phyloP scores from a whole-genome alignment of 2,797 vertebrate genomes.

The Aulostomus chinensis region DNA sequence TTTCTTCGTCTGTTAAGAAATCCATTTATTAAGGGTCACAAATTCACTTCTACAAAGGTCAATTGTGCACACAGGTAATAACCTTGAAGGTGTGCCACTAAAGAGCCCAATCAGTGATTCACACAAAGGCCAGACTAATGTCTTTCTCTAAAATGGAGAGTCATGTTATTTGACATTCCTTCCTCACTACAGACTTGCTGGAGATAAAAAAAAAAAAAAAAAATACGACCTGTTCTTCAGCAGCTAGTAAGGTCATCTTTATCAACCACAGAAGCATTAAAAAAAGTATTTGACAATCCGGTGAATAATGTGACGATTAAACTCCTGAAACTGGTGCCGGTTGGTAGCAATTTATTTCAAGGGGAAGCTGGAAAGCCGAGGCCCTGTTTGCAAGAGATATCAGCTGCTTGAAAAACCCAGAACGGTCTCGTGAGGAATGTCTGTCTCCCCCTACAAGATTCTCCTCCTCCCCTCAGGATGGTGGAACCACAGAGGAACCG shows the following conservation, averaged over 20 bases:
- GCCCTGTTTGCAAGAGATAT: conserved; percentile 69
- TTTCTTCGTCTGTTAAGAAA: conserved; percentile 52
- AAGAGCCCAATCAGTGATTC: conserved; percentile 71
- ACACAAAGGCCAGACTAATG: conserved; percentile 72
- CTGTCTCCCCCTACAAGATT: conserved; percentile 46
- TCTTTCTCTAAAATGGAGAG: conserved; percentile 55
- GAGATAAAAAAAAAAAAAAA: conserved; percentile 58
- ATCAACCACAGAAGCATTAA: conserved; percentile 65
- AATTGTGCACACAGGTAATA: conserved; percentile 62
- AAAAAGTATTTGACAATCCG: conserved; percentile 66
- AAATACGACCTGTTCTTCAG: conserved; percentile 47
- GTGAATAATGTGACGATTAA: conserved; percentile 79
- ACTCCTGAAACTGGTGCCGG: conserved; percentile 62
- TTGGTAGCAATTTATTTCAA: conserved; percentile 71
- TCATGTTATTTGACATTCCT: conserved; percentile 71
- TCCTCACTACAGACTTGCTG: conserved; percentile 58
- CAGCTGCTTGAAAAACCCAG: conserved; percentile 59
- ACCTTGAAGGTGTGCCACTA: conserved; percentile 67
- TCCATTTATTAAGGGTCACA: conserved; percentile 57
- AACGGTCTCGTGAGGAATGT: conserved; percentile 66
- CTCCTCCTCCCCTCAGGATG: conserved; percentile 40
- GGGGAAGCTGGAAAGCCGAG: conserved; percentile 35
- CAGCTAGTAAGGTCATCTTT: conserved; percentile 68
- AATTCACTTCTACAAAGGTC: conserved; percentile 72
- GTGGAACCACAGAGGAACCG: conserved; percentile 37